Base-by-base conservation (phyloP, 2,113 vertebrate species). In the Podiceps cristatus region DNA sequence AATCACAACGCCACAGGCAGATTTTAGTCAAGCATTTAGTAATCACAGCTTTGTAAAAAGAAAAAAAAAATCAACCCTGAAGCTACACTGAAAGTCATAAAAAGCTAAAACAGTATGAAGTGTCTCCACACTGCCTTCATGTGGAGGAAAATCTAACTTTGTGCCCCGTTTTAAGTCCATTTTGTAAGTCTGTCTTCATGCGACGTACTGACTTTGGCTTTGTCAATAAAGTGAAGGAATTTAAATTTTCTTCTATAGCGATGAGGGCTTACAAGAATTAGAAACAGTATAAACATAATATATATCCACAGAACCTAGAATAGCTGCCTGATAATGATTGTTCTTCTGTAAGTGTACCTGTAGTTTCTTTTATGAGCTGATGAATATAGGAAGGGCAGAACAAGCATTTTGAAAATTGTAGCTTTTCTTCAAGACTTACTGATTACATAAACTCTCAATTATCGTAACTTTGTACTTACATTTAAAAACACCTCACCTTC, bases 111-210 rank as follows among this genome's bases (percentile, higher is more conserved):
- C 11, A n/a, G 28, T 67, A 40, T 80, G 47, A 88, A 73, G 4
- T 83, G 75, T 74, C 96, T 88, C 90, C 67, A 95, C 42, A 84
- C 86, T 95, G 95, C 95, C 95, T 92, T 93, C 95, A 5, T 88
- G 95, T 95, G 94, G 95, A 94, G 94, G 77, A 90, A 92, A 94
- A 73, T 71, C 72, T 94, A 60, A 78, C 23, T 96, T 90, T 88
- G 7, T 83, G 37, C 42, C 20, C 20, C 67, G 5, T 45, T 92
- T 79, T 55, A 88, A 80, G 31, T 66, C 50, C 13, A 15, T 66
- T 88, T 93, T 52, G 3, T 40, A 68, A 49, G 53, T 35, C 9
- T 63, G 8, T 62, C 31, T 73, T 63, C 5, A 7, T 33, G 7
- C 7, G 18, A 73, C 80, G 18, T 37, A n/a, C 29, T 23, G 14